Evolutionary conservation across 2,113 vertebrate species (phyloP), one percentile per base, ranked within the genome.

Genomic region (Larimichthys crocea): DNA sequence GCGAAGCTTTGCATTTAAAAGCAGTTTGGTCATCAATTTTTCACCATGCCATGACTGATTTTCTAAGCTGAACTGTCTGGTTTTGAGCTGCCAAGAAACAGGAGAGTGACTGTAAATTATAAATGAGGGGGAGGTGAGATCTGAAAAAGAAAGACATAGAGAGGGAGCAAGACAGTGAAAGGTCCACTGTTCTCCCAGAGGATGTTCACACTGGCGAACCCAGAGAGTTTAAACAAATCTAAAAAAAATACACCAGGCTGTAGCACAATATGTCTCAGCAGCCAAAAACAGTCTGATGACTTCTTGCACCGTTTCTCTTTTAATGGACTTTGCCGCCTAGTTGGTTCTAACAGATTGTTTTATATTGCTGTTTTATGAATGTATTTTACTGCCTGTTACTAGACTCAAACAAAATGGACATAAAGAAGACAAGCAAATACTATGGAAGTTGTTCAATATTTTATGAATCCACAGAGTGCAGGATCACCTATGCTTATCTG

Each of bases 61-160:
- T 92, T 93, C 77, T 90, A 59, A 74, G 86, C 71, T 73, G 80
- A 82, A 88, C 85, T 75, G 74, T 82, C 79, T 92, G 79, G 80
- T 89, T 89, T 79, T 60, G 78, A 83, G 76, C 79, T 79, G 75
- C 82, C 53, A 50, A 89, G 94, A 94, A 95, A 95, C 88, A 86
- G 86, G 90, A 94, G 89, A 82, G 80, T 86, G 82, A 81, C 74
- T 80, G 29, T 94, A 82, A 95, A 95, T 94, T 87, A 95, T 94
- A 84, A 82, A 94, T 92, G 88, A 88, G 52, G 50, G 59, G 76
- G n/a, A 78, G 83, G 70, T 76, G 83, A 85, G 74, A 85, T 80
- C 84, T 87, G 56, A 89, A 62, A 80, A 65, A 80, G 68, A 79
- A 64, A 82, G 22, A 79, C 63, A 16, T 8, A 57, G 61, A 52